Base-by-base conservation (phyloP, 2,797 vertebrate species). In the Pagetopsis macropterus region DNA sequence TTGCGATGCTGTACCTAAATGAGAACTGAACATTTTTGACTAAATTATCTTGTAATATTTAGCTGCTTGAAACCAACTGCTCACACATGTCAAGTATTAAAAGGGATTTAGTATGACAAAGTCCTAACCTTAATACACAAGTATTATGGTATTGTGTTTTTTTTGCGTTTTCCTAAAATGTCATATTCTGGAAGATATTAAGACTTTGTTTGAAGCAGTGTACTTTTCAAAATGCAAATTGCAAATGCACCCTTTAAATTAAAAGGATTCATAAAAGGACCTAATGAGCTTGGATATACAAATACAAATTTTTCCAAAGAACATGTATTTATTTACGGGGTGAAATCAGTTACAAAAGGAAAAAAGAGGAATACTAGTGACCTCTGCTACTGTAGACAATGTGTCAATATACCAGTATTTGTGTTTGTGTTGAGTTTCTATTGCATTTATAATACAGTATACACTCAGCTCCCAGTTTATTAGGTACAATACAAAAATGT, bases 121-220 rank as follows among this genome's bases (percentile, higher is more conserved):
- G 7, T 41, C 17, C 6, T 21, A 10, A 44, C 48, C 11, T 43
- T 19, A 41, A 59, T 62, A 7, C 37, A 46, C 14, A 19, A 19
- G 27, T 19, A 5, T 2, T 13, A 41, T 15, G 15, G 15, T 31
- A 14, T 56, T 3, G 8, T 19, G 4, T 9, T 27, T 19, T 48
- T 27, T 31, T 0, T 37, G 52, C 33, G 12, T 46, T 51, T 9
- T 46, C 5, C 23, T 14, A 23, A 51, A 33, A 4, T 8, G 23
- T 66, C 2, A 21, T 37, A 3, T 45, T 21, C 5, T 31, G 3
- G 8, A 52, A 65, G 52, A 27, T 17, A 45, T 1, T 45, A 57
- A 19, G 16, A 46, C 1, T 37, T 13, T 15, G 17, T 45, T 33
- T 45, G 40, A 40, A 33, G 14, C 2, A 14, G 0, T 43, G 11